Conservation (phyloP, 2,797 vertebrate genomes). For the Hipposideros larvatus region DNA sequence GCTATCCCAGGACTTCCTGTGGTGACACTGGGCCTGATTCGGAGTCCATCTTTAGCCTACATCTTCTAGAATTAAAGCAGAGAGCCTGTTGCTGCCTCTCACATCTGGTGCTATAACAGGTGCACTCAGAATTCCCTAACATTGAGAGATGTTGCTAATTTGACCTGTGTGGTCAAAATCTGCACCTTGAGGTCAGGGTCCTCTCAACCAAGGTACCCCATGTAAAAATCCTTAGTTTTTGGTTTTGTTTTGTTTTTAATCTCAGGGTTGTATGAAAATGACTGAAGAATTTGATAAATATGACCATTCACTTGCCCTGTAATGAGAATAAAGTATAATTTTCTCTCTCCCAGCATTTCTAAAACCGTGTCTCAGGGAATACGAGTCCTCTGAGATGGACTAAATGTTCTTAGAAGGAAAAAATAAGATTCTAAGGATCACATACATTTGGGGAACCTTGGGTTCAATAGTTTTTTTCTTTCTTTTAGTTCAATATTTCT, state of each 20-base stretch:
- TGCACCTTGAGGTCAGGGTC: not conserved
- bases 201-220: not conserved
- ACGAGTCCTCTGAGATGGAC: constrained; percentile 16
- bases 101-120: not conserved
- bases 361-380: not conserved
- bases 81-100: not conserved
- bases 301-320: not conserved
- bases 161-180: not conserved
- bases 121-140: not conserved
- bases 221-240: not conserved
- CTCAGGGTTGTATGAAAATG: not conserved
- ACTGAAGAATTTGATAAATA: not conserved
- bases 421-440: constrained; percentile 36
- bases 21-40: not conserved
- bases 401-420: constrained; percentile 26
- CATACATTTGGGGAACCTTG: not conserved
- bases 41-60: not conserved
- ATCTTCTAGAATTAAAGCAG: not conserved
- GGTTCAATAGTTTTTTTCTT: not conserved
- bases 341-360: not conserved
- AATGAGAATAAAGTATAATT: constrained; percentile 51
- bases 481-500: constrained; percentile 12
- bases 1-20: not conserved
- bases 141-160: not conserved
- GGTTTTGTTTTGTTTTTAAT: not conserved